Evolutionary conservation across 1,140 invertebrate species (phyloP).

Genomic region (Ooceraea biroi): DNA sequence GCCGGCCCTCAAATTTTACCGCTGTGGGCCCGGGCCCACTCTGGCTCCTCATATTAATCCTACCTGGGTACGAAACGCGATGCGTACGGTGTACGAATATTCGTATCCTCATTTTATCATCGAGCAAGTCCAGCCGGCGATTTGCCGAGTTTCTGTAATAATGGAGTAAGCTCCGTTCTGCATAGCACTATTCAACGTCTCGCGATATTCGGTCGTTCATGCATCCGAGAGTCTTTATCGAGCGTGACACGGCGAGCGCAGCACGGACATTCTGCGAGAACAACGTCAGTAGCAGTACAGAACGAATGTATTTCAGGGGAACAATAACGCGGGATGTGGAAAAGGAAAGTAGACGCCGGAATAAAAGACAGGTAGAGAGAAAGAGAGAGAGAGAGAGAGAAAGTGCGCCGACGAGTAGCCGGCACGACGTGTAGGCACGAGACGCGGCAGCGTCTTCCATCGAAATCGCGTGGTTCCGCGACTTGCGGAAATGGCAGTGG

Average conservation of each 20-base stretch:
- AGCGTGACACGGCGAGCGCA: too few relatives aligned
- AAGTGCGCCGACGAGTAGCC: not conserved
- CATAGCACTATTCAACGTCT: too few relatives aligned
- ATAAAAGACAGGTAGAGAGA: not conserved
- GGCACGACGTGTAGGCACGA: constrained; percentile 22
- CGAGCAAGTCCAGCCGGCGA: not conserved
- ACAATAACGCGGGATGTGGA: constrained; percentile 18
- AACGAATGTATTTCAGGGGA: not conserved
- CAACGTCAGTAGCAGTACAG: not conserved
- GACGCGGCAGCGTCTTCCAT: not conserved
- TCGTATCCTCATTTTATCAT: not conserved
- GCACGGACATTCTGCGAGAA: not conserved
- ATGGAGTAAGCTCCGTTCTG: not conserved
- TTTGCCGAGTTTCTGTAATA: not conserved
- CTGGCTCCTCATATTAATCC: too few relatives aligned
- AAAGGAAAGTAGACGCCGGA: not conserved
- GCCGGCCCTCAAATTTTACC: too few relatives aligned
- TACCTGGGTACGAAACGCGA: too few relatives aligned
- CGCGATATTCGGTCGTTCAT: too few relatives aligned
- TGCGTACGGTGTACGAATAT: not conserved
- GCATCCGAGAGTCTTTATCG: too few relatives aligned
- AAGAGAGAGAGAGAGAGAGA: not conserved
- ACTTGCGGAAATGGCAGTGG: constrained; percentile 27
- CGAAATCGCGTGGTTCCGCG: not conserved
- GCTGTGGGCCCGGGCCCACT: too few relatives aligned